phyloP scores from a whole-genome alignment of 2,113 vertebrate genomes.

The Ploceus nigricollis region DNA sequence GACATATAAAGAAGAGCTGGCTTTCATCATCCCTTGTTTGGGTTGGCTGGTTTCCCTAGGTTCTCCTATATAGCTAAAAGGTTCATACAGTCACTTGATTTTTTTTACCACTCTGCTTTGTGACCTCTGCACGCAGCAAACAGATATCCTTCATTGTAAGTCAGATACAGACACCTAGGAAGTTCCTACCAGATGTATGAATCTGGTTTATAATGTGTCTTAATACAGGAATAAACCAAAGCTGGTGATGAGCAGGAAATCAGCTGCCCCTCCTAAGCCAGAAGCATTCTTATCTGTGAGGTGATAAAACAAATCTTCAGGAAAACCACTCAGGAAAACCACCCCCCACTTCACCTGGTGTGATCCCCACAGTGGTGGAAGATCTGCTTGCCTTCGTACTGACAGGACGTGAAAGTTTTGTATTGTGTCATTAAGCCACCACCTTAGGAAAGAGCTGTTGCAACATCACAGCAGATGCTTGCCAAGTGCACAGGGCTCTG shows the following conservation, averaged over 20 bases:
- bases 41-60: background rate
- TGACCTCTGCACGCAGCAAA: background rate
- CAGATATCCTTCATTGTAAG: background rate
- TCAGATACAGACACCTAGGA: background rate
- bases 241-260: background rate
- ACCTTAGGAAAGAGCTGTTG: background rate
- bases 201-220: background rate
- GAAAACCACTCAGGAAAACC: background rate
- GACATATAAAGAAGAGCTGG: background rate
- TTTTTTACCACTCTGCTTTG: background rate
- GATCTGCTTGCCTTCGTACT: background rate
- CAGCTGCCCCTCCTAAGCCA: background rate
- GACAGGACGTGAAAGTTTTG: background rate
- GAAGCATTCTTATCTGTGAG: background rate
- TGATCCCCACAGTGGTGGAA: background rate
- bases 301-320: background rate
- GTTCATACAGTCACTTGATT: background rate
- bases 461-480: background rate
- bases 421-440: background rate
- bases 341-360: background rate
- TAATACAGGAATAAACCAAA: background rate
- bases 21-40: background rate
- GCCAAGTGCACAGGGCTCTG: background rate
- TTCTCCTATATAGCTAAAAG: background rate
- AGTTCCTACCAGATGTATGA: background rate